Base-by-base conservation (phyloP, 2,113 vertebrate genomes). In the Datnioides undecimradiatus region DNA sequence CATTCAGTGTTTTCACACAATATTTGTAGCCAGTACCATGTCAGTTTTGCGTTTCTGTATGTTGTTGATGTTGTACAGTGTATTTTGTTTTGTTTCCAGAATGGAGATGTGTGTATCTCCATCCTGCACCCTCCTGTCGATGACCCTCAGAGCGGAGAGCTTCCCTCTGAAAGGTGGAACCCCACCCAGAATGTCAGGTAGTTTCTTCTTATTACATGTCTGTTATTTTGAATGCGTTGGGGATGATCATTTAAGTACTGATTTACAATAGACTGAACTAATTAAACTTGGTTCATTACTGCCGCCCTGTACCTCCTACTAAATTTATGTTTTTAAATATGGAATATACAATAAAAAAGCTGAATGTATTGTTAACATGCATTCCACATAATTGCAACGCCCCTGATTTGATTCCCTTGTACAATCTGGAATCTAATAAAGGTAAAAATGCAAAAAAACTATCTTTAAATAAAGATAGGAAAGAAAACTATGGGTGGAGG, bases 171-270 rank as follows among this genome's bases (percentile, higher is more conserved):
- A 92, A 96, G 98, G 95, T 99, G 98, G 98, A 99, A 99, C 92
- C 98, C 98, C 82, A 99, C 98, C 45, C 98, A 99, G 90, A 99
- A 99, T 40, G 97, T 99, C 95, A 98, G 98, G 98, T 99, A 95
- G 88, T 9, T n/a, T 66, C 52, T n/a, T n/a, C n/a, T n/a, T n/a
- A n/a, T n/a, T n/a, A n/a, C n/a, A n/a, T n/a, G n/a, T n/a, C n/a
- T n/a, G n/a, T n/a, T n/a, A n/a, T n/a, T n/a, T n/a, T n/a, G 1
- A 57, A 14, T 29, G 4, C 6, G 27, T 12, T 52, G 21, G 17
- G 34, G 8, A 19, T 4, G 17, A 38, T 38, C 1, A 38, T 27
- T 27, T 10, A 9, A 31, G 9, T 14, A 19, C 38, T 40, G 13
- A 16, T 45, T 45, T 4, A 29, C n/a, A n/a, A n/a, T n/a, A n/a